Percentiles rank a stretch among this genome's conserved stretches.
These are phyloP conservation scores for Olivierus martensii DNA, from an alignment of 1,140 invertebrate genomes.

Conservation along the genomic window DNA sequence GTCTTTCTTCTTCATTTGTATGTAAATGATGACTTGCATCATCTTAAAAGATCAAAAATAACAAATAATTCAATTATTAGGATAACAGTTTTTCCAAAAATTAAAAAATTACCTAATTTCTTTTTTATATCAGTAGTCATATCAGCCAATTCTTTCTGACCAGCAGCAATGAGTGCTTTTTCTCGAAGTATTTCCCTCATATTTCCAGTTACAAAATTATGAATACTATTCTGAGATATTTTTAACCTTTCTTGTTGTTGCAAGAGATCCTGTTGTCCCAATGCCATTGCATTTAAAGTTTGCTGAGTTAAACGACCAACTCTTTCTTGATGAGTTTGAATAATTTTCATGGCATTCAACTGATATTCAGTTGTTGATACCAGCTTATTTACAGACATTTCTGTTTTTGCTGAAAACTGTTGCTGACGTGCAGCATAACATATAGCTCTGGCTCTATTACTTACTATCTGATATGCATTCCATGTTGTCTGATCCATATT, in stretches of 20 bases:
- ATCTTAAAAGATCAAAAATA: conserved; percentile 26
- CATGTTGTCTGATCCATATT: conserved; percentile 51
- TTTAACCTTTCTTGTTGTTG: conserved; percentile 39
- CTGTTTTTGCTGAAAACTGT: conserved; percentile 49
- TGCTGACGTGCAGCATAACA: conserved; percentile 47
- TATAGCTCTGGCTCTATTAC: conserved; percentile 49
- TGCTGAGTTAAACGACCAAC: conserved; percentile 37
- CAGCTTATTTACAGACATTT: conserved; percentile 50
- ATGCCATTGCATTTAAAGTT: conserved; percentile 35
- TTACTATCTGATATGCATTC: conserved; percentile 56
- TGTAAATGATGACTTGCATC: conserved; percentile 36
- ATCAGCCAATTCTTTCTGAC: conserved; percentile 38
- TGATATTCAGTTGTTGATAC: conserved; percentile 37
- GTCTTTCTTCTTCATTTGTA: conserved; percentile 33
- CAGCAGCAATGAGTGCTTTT: conserved; percentile 42
- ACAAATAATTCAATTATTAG: background rate
- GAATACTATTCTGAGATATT: conserved; percentile 35
- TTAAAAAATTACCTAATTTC: conserved; percentile 36
- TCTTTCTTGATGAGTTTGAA: conserved; percentile 37
- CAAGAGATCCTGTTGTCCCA: conserved; percentile 38
- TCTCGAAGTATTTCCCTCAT: conserved; percentile 41
- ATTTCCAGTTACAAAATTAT: conserved; percentile 39
- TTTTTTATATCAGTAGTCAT: conserved; percentile 41
- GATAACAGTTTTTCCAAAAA: background rate
- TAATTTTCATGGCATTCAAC: conserved; percentile 24